phyloP scores from a whole-genome alignment of 2,113 vertebrate species.

The Stictonetta naevosa region DNA sequence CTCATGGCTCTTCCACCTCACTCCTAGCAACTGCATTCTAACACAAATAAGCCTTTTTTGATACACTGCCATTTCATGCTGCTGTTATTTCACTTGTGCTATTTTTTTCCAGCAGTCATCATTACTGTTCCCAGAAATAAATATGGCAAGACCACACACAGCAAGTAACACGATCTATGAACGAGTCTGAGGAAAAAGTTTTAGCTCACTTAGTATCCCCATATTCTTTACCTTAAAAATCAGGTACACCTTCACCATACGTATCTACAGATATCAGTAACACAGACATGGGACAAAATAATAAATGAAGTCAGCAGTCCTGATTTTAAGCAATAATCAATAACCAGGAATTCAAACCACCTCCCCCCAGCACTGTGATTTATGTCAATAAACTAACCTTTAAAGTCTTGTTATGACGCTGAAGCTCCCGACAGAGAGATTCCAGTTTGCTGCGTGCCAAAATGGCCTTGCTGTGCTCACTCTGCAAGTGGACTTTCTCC shows the following conservation, averaged over 20 bases:
- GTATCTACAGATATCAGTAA: not conserved
- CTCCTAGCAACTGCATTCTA: not conserved
- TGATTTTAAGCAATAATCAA: not conserved
- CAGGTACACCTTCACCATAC: not conserved
- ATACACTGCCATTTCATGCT: not conserved
- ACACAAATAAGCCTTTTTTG: conserved; percentile 8
- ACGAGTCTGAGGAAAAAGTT: not conserved
- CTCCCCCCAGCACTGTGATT: not conserved
- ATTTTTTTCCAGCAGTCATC: not conserved
- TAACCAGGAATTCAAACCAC: not conserved
- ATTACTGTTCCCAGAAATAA: not conserved
- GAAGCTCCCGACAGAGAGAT: conserved; percentile 96
- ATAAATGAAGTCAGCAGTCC: not conserved
- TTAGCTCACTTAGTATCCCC: not conserved
- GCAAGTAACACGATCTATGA: not conserved
- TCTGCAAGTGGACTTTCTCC: conserved; percentile 95
- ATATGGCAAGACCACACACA: not conserved
- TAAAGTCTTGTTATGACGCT: conserved; percentile 97
- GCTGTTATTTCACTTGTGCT: not conserved
- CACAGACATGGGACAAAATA: not conserved
- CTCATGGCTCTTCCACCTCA: not conserved
- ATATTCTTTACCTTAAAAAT: not conserved
- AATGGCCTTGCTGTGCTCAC: conserved; percentile 97
- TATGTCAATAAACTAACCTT: conserved; percentile 81
- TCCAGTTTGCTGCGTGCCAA: conserved; percentile 97